phyloP scores from a whole-genome alignment of 2,113 vertebrate species.

The Chitala chitala region DNA sequence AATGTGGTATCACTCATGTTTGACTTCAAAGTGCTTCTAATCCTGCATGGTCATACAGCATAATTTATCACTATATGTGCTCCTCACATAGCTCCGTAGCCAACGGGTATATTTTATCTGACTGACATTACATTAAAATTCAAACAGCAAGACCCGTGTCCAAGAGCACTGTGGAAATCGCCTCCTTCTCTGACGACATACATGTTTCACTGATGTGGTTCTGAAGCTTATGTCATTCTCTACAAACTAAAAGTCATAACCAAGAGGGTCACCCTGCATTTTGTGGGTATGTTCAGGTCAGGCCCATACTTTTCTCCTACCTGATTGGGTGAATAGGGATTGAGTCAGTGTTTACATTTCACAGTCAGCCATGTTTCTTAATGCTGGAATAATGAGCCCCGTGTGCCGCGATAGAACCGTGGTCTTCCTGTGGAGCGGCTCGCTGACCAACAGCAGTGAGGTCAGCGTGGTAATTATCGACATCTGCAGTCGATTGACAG shows the following conservation, averaged over 20 bases:
- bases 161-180: slow-evolving; percentile 5
- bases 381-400: too few relatives aligned
- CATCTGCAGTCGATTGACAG: slow-evolving; percentile 33
- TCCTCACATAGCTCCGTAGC: slow-evolving; percentile 25
- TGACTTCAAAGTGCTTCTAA: too few relatives aligned
- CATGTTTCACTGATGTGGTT: background rate
- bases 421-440: slow-evolving; percentile 24
- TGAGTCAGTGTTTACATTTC: too few relatives aligned
- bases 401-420: slow-evolving; percentile 30
- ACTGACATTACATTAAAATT: slow-evolving; percentile 13
- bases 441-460: slow-evolving; percentile 34
- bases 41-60: too few relatives aligned
- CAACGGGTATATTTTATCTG: slow-evolving; percentile 24
- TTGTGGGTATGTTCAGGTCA: too few relatives aligned
- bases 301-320: too few relatives aligned
- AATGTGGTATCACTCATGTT: too few relatives aligned
- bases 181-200: background rate
- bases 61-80: slow-evolving; percentile 24
- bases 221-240: background rate
- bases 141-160: background rate
- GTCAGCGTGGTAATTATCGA: slow-evolving; percentile 37
- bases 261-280: background rate
- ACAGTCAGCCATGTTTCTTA: too few relatives aligned
- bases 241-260: background rate
- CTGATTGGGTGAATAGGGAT: too few relatives aligned